Evolutionary conservation across 30 jellyfish, hydroid and myxozoan genomes (phyloP).

Genomic region (Hydractinia echinata): DNA sequence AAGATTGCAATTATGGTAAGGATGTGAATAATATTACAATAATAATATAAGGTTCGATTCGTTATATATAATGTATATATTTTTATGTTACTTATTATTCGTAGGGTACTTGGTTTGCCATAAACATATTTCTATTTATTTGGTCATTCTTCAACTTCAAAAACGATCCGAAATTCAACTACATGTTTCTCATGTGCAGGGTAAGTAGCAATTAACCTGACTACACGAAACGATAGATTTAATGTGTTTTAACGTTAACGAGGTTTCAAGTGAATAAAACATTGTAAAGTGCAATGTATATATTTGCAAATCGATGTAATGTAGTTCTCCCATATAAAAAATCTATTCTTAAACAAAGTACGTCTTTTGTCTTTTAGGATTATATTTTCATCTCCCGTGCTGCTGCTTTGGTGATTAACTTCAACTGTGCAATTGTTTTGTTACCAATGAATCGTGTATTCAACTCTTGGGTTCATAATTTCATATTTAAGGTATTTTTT

Average conservation of each 20-base stretch:
- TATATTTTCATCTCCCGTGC: slow-evolving; percentile 76
- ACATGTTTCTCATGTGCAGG: slow-evolving; percentile 8
- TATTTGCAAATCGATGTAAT: not conserved
- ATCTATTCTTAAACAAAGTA: not conserved
- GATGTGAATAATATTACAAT: no score
- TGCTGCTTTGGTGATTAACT: slow-evolving; percentile 43
- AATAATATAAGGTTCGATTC: no score
- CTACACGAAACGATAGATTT: no score
- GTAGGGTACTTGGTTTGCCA: not conserved
- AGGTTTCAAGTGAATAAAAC: not conserved
- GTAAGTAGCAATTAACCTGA: not conserved
- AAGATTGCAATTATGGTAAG: no score
- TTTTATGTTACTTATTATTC: not conserved
- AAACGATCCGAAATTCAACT: not conserved
- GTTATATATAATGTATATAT: no score
- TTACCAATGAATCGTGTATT: slow-evolving; percentile 66
- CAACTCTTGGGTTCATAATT: slow-evolving; percentile 49
- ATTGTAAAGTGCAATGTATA: not conserved
- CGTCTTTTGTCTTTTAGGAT: slow-evolving; percentile 41
- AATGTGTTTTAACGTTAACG: no score
- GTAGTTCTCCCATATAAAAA: not conserved
- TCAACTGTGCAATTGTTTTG: slow-evolving; percentile 55
- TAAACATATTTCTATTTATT: not conserved
- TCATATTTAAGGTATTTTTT: slow-evolving; percentile 45
- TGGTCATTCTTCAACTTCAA: slow-evolving; percentile 12